phyloP scores from a whole-genome alignment of 2,797 vertebrate species.

The Lepus oiostolus region DNA sequence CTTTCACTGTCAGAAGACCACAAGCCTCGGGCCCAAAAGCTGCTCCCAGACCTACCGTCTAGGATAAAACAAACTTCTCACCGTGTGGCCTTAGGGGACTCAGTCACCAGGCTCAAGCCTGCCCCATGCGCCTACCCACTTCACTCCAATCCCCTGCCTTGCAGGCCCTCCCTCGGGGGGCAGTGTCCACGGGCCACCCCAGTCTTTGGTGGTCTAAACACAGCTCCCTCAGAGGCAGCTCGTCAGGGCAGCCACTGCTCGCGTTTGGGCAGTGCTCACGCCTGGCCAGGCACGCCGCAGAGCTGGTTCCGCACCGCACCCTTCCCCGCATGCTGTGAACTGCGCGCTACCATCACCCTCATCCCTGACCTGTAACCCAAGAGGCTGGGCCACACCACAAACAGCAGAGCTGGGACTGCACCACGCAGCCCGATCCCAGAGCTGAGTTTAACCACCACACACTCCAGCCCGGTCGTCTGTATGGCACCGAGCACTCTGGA shows the following conservation, averaged over 20 bases:
- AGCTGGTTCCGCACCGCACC: too few species aligned
- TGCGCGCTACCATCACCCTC: accelerated
- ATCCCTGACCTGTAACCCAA: background rate
- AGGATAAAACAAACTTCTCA: background rate
- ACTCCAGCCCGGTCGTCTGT: accelerated
- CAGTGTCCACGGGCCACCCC: too few species aligned
- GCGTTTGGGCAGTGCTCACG: background rate
- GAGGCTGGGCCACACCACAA: background rate
- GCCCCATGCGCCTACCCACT: too few species aligned
- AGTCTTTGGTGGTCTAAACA: background rate
- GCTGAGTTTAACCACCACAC: background rate
- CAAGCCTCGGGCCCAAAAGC: background rate
- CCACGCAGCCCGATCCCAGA: background rate
- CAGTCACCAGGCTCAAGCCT: background rate
- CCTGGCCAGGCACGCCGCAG: background rate
- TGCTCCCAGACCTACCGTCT: background rate
- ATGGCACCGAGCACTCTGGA: accelerated
- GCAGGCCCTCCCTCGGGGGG: background rate
- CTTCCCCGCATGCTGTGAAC: accelerated
- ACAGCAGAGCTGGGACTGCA: background rate
- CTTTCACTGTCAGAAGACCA: background rate
- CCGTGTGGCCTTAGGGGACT: background rate
- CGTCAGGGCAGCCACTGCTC: too few species aligned
- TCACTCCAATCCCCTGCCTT: background rate
- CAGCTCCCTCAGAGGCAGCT: background rate